Evolutionary conservation across 2,797 vertebrate species (phyloP), one percentile per base, ranked within the genome.

Genomic region (Rhinogobio ventralis): DNA sequence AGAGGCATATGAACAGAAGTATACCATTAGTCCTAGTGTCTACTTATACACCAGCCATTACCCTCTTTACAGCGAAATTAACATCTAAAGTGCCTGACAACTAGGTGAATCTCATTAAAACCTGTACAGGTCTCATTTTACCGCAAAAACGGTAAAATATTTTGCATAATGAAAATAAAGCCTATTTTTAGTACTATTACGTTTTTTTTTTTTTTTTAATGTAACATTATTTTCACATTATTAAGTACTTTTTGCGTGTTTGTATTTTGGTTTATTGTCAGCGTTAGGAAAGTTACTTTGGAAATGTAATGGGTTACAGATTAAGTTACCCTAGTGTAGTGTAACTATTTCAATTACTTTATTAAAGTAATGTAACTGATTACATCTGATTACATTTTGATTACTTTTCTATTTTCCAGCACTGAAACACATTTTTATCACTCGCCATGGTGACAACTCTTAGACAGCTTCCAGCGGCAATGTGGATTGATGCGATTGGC

Each of bases 21-120:
- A 64, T 51, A 49, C 69, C 73, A 76, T 83, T 42, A 76, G 60
- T 30, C 36, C 39, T 5, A 71, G 6, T 25, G 51, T 60, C 25
- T 20, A 72, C 42, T 67, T 46, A 82, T 20, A 42, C 17, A 45
- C 28, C 8, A 62, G 42, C 25, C 57, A 82, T 82, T 82, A 82
- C 6, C 67, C 33, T 71, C 49, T 81, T 69, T 81, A 45, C 36
- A 81, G 15, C 28, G 17, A 71, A 55, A 72, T 71, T 46, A 81
- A 55, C 79, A 81, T 69, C 46, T 53, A 68, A 79, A 81, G 79
- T 81, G 30, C 46, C 49, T 69, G 28, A 36, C 23, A 81, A 68
- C 30, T 69, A 80, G 66, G 64, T 9, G 77, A 49, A 51, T 66
- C 57, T 66, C 42, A 79, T 66, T 49, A 67, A 20, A 49, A 67